These are phyloP conservation scores for Bubo scandiacus DNA, from an alignment of 2,113 vertebrate species.

Conservation along the genomic window DNA sequence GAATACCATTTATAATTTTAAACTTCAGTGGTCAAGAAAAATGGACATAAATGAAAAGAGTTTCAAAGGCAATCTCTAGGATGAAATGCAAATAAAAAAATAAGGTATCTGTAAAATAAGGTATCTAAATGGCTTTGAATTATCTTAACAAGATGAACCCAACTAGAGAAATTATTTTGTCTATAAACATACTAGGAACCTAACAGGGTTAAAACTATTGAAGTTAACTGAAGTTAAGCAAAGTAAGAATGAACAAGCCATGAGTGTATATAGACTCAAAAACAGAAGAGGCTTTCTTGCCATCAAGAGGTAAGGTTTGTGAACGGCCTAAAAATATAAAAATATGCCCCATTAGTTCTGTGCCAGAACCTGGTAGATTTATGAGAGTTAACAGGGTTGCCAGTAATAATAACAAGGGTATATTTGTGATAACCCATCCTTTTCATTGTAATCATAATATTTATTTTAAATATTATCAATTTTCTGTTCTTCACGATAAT, in stretches of 20 bases:
- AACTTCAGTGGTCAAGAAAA: background rate
- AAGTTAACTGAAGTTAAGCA: background rate
- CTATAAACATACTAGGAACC: background rate
- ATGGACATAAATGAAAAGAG: background rate
- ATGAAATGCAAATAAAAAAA: background rate
- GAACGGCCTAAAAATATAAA: background rate
- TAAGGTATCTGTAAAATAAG: background rate
- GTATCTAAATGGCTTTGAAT: background rate
- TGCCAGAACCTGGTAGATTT: background rate
- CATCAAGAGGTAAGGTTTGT: background rate
- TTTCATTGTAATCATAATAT: background rate
- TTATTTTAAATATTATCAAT: background rate
- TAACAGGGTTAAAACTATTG: background rate
- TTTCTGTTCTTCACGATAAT: background rate
- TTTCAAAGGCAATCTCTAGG: background rate
- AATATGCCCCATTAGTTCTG: background rate
- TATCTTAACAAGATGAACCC: background rate
- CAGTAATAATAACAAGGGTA: background rate
- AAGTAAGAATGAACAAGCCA: background rate
- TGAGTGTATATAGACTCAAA: background rate
- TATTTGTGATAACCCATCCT: background rate
- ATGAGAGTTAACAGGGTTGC: background rate
- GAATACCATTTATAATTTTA: background rate
- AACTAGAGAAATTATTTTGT: background rate
- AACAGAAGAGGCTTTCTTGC: background rate